Base-by-base conservation (phyloP, 2,888 invertebrate genomes). In the Apodemia hepburni region DNA sequence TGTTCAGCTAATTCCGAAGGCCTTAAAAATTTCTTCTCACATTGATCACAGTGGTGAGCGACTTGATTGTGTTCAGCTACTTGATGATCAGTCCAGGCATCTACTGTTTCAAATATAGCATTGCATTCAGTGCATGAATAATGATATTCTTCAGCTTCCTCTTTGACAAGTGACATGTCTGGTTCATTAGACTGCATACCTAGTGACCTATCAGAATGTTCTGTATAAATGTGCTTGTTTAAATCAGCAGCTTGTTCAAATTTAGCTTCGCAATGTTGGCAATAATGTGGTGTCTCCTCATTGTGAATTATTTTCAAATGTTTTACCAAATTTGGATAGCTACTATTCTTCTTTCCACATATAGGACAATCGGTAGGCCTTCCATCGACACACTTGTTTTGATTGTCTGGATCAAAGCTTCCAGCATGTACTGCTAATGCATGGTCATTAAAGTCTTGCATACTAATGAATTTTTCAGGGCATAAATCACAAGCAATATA, bases 1-100 rank as follows among this genome's bases (percentile, higher is more conserved):
- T 95, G 95, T 72, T 95, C 94, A 0, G 93, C 92, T 2, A 95
- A 82, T 68, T 95, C 94, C 0, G 89, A 87, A 29, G 93, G 92
- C 5, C 93, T 91, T 60, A 92, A 78, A 78, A 94, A 95, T 61
- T 93, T 91, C 74, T 93, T 92, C 17, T 93, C 93, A 70, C 95
- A 95, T 60, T 95, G 93, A 15, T 92, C 92, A 65, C 95, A 95
- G 62, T 92, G 91, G 70, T 92, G 92, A 1, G 92, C 89, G 27
- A 88, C 80, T 75, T 92, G 88, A 65, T 92, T 87, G 69, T 93
- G 93, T 68, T 89, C 92, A 8, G 92, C 92, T 47, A 92, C 92
- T 73, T 92, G 92, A 71, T 94, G 94, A 67, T 92, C 85, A 17
- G 92, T 92, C 93, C 93, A 93, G 57, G 92, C 92, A 65, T 89